A percentile compares a stretch with the other conserved stretches of the same genome.
Conservation (phyloP, 2,113 vertebrate genomes). For the Hemichromis elongatus region DNA sequence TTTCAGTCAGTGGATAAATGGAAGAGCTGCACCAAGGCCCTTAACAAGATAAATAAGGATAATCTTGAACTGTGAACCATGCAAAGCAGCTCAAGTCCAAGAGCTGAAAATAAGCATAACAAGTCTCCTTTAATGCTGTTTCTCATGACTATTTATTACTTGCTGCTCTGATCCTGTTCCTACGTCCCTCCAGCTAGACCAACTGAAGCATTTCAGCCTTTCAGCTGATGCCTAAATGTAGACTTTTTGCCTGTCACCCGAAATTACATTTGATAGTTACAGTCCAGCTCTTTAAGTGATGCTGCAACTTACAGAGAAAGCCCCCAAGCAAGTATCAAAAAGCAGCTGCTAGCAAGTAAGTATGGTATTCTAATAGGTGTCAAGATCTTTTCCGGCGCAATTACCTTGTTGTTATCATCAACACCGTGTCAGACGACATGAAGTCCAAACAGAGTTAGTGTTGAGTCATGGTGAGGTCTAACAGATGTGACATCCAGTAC, state of each 20-base stretch:
- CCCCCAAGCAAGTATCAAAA: not conserved
- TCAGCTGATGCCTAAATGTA: not conserved
- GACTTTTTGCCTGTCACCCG: constrained; percentile 10
- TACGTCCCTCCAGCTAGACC: not conserved
- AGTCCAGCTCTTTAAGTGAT: not conserved
- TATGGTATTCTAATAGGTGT: constrained; percentile 1
- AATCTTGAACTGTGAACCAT: not conserved
- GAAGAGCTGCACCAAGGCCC: not conserved
- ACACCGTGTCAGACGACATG: not conserved
- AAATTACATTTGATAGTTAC: constrained; percentile 9
- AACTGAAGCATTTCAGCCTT: not conserved
- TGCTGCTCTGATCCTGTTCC: not conserved
- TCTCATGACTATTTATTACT: not conserved
- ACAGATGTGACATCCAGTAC: constrained; percentile 12
- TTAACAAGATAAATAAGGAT: not conserved
- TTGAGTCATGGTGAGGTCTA: not conserved
- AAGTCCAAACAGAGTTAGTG: constrained; percentile 1
- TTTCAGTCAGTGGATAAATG: not conserved
- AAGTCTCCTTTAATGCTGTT: not conserved
- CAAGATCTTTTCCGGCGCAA: not conserved
- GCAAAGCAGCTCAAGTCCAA: not conserved
- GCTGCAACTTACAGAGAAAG: not conserved
- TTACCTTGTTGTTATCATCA: constrained; percentile 20
- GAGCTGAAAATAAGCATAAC: not conserved
- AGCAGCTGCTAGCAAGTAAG: not conserved